Base-by-base conservation (phyloP, 2,113 vertebrate genomes). In the Anarhynchus alexandrinus region DNA sequence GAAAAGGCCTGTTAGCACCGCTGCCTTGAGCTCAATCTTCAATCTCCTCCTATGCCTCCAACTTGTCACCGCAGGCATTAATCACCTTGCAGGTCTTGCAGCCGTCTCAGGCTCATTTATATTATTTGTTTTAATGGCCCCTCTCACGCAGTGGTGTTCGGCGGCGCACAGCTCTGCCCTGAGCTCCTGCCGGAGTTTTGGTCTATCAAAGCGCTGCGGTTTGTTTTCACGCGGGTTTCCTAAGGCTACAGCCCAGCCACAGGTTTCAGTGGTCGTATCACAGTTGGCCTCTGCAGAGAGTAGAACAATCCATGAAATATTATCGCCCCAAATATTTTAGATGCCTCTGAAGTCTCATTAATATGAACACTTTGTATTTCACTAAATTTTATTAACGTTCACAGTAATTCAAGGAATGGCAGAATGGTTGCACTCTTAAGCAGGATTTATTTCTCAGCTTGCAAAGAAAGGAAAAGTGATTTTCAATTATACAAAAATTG, bases 51-150 rank as follows among this genome's bases (percentile, higher is more conserved):
- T 96, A 80, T 94, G 94, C 84, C 93, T 96, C 95, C 71, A 52
- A 93, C 95, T 88, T 97, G 97, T 97, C 97, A 97, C 95, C 96
- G 80, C 95, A 90, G 82, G 94, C 96, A 97, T 97, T 94, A 95
- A 97, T 97, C 97, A 97, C 91, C 84, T 88, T 36, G 64, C 90
- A 91, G 88, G 89, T 52, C 97, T 92, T 18, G 62, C 16, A 94
- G 82, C n/a, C 61, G 7, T 91, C 92, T 57, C 92, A 93, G 86
- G 91, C 80, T 94, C 95, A 92, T 95, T 96, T 91, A 81, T 92
- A 67, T 80, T 70, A 74, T 81, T 96, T 86, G 93, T 81, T 90
- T 94, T 90, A 97, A 93, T 74, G 89, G 89, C 64, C 66, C 82
- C 83, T 85, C 80, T 86, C 70, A 80, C 73, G 49, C 82, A 62